These are phyloP conservation scores for Cheilosia soror DNA, from an alignment of 2,888 invertebrate species.

Conservation along the genomic window DNA sequence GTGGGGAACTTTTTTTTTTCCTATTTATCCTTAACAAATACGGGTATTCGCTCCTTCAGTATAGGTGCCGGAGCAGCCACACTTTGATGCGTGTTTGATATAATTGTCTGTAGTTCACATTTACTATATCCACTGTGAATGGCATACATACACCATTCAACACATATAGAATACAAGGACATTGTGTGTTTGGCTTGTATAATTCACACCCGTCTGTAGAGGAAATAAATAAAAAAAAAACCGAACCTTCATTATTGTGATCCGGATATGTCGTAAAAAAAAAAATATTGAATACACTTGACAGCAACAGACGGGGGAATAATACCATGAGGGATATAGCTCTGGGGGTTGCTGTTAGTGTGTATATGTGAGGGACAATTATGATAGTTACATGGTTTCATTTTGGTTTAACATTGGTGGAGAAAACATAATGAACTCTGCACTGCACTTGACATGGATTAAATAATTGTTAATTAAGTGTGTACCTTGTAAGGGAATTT, in stretches of 20 bases:
- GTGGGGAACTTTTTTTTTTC: not conserved
- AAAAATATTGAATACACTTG: conserved; percentile 30
- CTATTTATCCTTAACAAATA: not conserved
- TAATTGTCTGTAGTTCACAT: conserved; percentile 11
- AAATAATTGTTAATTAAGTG: conserved; percentile 32
- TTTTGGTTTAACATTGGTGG: conserved; percentile 7
- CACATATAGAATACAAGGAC: not conserved
- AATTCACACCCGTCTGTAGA: not conserved
- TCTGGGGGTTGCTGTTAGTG: not conserved
- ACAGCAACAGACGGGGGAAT: conserved; percentile 20
- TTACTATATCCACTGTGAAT: not conserved
- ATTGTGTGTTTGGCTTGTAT: not conserved
- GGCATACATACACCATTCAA: not conserved
- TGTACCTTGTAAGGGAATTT: not conserved
- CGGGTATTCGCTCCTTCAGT: not conserved
- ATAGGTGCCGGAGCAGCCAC: conserved; percentile 10
- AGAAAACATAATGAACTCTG: conserved; percentile 14
- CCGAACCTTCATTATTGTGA: conserved; percentile 13
- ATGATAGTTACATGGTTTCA: conserved; percentile 26
- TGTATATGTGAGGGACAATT: conserved; percentile 4
- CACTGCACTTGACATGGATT: conserved; percentile 32
- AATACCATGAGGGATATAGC: conserved; percentile 18
- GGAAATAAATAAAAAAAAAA: not conserved
- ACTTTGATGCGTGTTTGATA: conserved; percentile 11
- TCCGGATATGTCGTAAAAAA: conserved; percentile 9